These are phyloP conservation scores for Girardia tigrina DNA, from an alignment of 2,888 invertebrate genomes.

Conservation along the genomic window DNA sequence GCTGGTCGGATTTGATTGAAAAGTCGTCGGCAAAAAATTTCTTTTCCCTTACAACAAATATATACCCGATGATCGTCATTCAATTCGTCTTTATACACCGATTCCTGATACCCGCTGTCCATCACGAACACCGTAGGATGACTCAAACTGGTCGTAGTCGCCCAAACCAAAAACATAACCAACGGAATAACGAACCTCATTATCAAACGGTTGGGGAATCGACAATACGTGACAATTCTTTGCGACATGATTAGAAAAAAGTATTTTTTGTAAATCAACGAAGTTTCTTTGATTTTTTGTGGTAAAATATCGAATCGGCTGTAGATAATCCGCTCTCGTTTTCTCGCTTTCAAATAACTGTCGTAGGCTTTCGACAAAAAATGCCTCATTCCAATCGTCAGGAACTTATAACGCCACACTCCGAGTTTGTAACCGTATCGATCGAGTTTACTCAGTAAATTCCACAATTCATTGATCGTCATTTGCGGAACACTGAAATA, in stretches of 20 bases:
- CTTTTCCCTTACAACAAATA: background rate
- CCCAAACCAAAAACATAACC: background rate
- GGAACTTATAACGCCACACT: background rate
- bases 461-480: background rate
- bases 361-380: background rate
- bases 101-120: background rate
- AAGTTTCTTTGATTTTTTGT: background rate
- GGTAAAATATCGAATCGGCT: constrained; percentile 3
- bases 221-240: background rate
- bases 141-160: background rate
- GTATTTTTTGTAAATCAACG: background rate
- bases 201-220: background rate
- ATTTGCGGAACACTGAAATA: constrained; percentile 1
- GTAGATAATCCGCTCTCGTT: background rate
- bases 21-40: background rate
- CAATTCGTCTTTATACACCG: background rate
- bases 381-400: background rate
- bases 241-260: background rate
- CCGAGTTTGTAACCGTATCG: background rate
- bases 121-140: background rate
- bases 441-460: background rate
- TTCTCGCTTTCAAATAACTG: background rate
- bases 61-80: background rate
- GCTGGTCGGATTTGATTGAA: background rate
- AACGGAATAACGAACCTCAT: constrained; percentile 1